Base-by-base conservation (phyloP, 2,888 invertebrate genomes). In the Branchipolynoe longqiensis region DNA sequence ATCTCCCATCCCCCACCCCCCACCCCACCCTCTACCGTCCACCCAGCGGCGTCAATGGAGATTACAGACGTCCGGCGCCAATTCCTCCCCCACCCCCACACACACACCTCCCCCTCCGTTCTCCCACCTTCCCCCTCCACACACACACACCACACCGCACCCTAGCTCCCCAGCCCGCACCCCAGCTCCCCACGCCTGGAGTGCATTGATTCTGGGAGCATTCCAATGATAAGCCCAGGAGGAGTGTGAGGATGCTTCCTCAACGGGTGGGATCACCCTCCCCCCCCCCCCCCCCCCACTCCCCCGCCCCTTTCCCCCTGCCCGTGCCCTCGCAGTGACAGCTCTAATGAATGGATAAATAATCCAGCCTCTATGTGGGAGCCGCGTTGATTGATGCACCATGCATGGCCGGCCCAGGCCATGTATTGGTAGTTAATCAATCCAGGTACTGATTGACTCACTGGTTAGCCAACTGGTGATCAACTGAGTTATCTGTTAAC, bases 311-410 rank as follows among this genome's bases (percentile, higher is more conserved):
- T n/a, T n/a, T n/a, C n/a, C n/a, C 28, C 2, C 62, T 62, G 62
- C 62, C 62, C 25, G n/a, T n/a, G 31, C 62, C 31, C 12, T 2
- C 1, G 18, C 36, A 69, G 69, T 38, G 69, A 69, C 69, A 36
- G 69, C 18, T 25, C 25, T 69, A 69, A 69, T 69, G 18, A 69
- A 33, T 36, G n/a, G 36, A 69, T 69, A 22, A 69, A 69, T 69
- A 69, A 69, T 69, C 36, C 1, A 69, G n/a, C 69, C 8, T 48
- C 8, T 48, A 18, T 48, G 48, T 8, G 8, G 14, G n/a, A 25
- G n/a, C 58, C 31, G 18, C 62, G 2, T 31, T 62, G 28, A 62
- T 62, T 14, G 31, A 62, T 62, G 25, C 22, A 6, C 31, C 4
- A 62, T n/a, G n/a, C n/a, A n/a, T n/a, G n/a, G n/a, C n/a, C n/a